Base-by-base conservation (phyloP, 2,888 invertebrate species). In the Drosophila ezoana region DNA sequence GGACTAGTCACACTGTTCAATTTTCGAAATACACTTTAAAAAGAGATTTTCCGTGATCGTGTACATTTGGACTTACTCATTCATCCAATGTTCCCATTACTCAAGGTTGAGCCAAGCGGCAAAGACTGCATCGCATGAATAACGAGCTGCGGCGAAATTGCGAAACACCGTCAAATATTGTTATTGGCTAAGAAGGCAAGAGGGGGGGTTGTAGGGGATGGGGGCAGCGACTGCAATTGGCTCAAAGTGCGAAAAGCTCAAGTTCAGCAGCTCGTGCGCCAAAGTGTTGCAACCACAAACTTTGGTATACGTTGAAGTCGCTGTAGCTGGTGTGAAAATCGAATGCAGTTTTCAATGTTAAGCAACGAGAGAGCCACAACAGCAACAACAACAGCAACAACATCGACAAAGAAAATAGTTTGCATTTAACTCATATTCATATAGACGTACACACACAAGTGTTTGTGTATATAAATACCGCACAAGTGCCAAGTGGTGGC, bases 331-430 rank as follows among this genome's bases (percentile, higher is more conserved):
- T 49, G 48, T 57, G 47, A 56, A 69, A 61, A 66, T 61, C 49
- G 58, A 65, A 64, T 72, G 78, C 60, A 71, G 63, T 83, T 80
- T 82, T 82, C 75, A 82, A 86, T 82, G 87, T 83, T 75, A 86
- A 61, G n/a, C 53, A 47, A 47, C 20, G 1, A n/a, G 44, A 63
- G 53, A 64, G 59, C 35, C 14, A 38, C 41, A n/a, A 37, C 35
- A 63, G 52, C 44, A 61, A 59, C 44, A 57, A 53, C 52, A 32
- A 41, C 32, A 28, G 18, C 23, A 23, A 8, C 59, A 60, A 62
- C 48, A 35, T 40, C 43, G 57, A 52, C 45, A 43, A 58, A 41
- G 59, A 66, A 73, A 75, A 58, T 53, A 38, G 48, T 66, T 68
- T 51, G 62, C 62, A 63, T 66, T 73, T 56, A 69, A 54, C 52